Conservation (phyloP, 2,888 invertebrate genomes). For the Sesamia inferens region DNA sequence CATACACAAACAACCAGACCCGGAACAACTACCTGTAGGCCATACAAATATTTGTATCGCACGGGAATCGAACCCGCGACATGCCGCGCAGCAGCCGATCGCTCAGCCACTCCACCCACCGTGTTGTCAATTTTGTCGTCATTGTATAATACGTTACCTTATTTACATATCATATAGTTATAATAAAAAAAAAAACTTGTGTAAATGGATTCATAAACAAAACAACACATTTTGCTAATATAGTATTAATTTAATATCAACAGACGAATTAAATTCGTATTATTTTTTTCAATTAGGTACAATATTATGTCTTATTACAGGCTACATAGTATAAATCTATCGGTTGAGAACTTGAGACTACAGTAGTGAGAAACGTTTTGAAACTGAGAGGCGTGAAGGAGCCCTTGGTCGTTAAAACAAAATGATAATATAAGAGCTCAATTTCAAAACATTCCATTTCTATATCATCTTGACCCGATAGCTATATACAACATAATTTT, state of each 20-base stretch:
- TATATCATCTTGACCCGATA: not conserved
- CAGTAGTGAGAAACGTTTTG: constrained; percentile 10
- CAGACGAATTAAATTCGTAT: constrained; percentile 84
- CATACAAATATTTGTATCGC: too few relatives aligned
- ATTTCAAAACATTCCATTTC: constrained; percentile 7
- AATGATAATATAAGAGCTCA: not conserved
- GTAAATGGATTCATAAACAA: constrained; percentile 36
- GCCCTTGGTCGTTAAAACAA: not conserved
- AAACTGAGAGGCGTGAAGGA: not conserved
- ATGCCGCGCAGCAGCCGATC: too few relatives aligned
- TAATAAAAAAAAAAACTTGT: not conserved
- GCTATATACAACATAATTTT: not conserved
- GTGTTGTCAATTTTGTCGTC: too few relatives aligned
- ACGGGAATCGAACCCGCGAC: too few relatives aligned
- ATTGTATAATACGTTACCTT: not conserved
- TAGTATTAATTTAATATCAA: constrained; percentile 82
- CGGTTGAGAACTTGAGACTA: not conserved
- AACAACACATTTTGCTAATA: constrained; percentile 62
- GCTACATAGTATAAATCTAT: constrained; percentile 35
- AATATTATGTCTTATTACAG: constrained; percentile 53
- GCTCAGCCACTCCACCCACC: too few relatives aligned
- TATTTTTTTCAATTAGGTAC: constrained; percentile 66
- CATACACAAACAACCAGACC: too few relatives aligned
- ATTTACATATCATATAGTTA: not conserved
- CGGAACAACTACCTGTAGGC: too few relatives aligned